phyloP scores from a whole-genome alignment of 2,113 vertebrate genomes.

The Poeciliopsis turrubarensis region DNA sequence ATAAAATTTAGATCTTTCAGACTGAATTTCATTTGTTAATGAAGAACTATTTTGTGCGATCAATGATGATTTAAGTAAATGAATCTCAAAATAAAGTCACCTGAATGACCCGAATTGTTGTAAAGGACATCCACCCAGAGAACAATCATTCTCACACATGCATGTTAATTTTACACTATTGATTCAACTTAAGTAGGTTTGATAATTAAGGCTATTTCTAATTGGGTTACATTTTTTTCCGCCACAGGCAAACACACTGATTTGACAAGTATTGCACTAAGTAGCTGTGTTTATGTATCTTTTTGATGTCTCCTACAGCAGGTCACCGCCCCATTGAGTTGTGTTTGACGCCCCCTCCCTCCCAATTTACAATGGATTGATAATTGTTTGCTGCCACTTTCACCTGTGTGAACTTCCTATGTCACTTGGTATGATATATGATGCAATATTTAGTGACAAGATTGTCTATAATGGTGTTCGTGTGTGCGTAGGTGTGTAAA shows the following conservation, averaged over 20 bases:
- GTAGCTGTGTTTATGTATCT: not conserved
- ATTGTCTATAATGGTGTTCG: conserved; percentile 6
- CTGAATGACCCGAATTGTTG: not conserved
- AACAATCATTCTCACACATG: not conserved
- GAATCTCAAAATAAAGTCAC: not conserved
- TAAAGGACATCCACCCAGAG: not conserved
- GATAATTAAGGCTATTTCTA: not conserved
- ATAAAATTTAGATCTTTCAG: too few species aligned
- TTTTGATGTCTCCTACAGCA: not conserved
- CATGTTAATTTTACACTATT: not conserved
- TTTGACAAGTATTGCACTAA: not conserved
- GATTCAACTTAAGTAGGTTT: not conserved
- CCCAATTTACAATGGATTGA: not conserved
- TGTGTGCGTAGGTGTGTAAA: not conserved
- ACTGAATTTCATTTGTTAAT: too few species aligned
- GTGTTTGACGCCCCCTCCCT: not conserved
- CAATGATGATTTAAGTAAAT: not conserved
- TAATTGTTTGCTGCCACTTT: not conserved
- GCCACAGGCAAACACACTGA: not conserved
- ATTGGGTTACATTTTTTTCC: not conserved
- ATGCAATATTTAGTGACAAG: not conserved
- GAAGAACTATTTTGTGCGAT: not conserved
- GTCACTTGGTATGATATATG: conserved; percentile 17
- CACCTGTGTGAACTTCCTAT: conserved; percentile 12
- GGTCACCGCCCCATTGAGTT: not conserved